Evolutionary conservation across 2,113 vertebrate species (phyloP).

Genomic region (Pungitius pungitius): DNA sequence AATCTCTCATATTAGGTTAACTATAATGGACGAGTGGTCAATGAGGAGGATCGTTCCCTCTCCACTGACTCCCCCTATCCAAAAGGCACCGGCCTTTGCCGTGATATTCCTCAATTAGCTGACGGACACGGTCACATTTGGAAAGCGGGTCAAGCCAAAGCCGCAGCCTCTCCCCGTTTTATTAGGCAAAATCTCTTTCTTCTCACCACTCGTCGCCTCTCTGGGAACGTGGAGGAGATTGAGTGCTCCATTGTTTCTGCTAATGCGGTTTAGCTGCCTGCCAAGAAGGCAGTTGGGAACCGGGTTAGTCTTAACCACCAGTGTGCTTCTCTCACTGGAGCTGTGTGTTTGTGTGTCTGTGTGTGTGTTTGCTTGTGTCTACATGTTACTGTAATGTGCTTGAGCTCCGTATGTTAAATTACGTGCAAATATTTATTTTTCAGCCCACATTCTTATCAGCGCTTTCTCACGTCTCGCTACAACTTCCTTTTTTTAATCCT

Average conservation of each 20-base stretch:
- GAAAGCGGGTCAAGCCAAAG: slow-evolving; percentile 61
- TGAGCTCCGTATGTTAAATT: neutral
- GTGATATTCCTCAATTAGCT: slow-evolving; percentile 66
- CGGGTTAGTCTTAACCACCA: slow-evolving; percentile 42
- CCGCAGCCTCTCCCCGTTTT: slow-evolving; percentile 41
- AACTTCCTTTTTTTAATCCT: slow-evolving; percentile 7
- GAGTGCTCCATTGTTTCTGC: slow-evolving; percentile 76
- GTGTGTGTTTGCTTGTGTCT: neutral
- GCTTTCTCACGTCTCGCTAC: neutral
- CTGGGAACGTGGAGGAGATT: slow-evolving; percentile 63
- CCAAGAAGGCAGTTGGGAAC: slow-evolving; percentile 65
- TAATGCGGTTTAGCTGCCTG: slow-evolving; percentile 74
- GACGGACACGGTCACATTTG: slow-evolving; percentile 48
- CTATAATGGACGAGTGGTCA: slow-evolving; percentile 59
- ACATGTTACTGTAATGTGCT: neutral
- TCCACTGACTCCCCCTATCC: slow-evolving; percentile 61
- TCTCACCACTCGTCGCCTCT: slow-evolving; percentile 50
- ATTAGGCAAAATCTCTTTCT: slow-evolving; percentile 61
- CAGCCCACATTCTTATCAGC: neutral
- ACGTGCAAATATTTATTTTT: slow-evolving; percentile 10
- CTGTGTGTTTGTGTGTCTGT: slow-evolving; percentile 11
- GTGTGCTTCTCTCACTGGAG: slow-evolving; percentile 41
- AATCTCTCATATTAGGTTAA: slow-evolving; percentile 64
- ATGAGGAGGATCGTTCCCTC: slow-evolving; percentile 64
- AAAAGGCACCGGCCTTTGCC: slow-evolving; percentile 19